These are phyloP conservation scores for Amphipoea lucens DNA, from an alignment of 2,888 invertebrate species.

Conservation along the genomic window DNA sequence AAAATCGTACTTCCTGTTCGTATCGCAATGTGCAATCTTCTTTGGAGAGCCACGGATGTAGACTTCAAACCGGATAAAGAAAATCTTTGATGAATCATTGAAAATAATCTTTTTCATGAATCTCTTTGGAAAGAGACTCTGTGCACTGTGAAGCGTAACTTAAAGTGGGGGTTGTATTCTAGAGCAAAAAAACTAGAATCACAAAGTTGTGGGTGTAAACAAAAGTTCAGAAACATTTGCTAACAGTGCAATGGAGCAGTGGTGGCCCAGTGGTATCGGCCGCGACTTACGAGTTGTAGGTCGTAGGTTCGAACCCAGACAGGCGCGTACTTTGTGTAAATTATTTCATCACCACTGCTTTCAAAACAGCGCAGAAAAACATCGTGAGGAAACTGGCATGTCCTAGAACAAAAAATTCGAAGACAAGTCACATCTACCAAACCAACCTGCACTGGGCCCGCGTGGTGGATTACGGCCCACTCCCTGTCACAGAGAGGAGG, in stretches of 20 bases:
- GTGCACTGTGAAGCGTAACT: not conserved
- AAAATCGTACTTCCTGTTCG: constrained; percentile 16
- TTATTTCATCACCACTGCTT: too few relatives aligned
- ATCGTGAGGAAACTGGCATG: not conserved
- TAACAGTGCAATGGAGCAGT: too few relatives aligned
- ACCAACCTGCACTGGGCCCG: too few relatives aligned
- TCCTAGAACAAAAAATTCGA: not conserved
- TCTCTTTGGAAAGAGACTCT: not conserved
- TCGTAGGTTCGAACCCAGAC: too few relatives aligned
- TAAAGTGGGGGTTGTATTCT: not conserved
- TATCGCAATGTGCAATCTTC: constrained; percentile 1
- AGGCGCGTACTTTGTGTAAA: too few relatives aligned
- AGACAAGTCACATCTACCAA: not conserved
- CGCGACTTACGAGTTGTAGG: too few relatives aligned
- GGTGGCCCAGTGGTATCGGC: too few relatives aligned
- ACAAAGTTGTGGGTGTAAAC: not conserved
- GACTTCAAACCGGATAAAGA: constrained; percentile 1
- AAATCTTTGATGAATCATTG: constrained; percentile 6
- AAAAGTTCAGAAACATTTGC: not conserved
- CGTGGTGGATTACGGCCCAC: too few relatives aligned
- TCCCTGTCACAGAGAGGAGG: not conserved
- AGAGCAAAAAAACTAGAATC: not conserved
- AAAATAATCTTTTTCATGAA: constrained; percentile 5
- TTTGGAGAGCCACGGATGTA: constrained; percentile 21
- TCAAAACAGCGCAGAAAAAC: not conserved